phyloP scores from a whole-genome alignment of 30 jellyfish, hydroid and myxozoan species.

The Hydractinia symbiolongicarpus region DNA sequence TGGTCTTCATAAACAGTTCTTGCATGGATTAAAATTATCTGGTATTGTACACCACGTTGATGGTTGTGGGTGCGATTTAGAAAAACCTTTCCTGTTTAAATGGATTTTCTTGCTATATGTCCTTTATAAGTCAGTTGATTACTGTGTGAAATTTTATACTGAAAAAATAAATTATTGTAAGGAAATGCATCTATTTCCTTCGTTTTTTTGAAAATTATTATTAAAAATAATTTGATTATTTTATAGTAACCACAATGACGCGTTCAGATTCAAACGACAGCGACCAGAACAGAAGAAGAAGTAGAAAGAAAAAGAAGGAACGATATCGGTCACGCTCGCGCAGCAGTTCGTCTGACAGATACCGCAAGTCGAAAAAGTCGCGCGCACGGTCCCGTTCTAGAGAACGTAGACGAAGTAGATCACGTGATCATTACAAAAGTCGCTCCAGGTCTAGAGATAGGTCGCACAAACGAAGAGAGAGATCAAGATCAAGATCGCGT shows the following conservation, averaged over 20 bases:
- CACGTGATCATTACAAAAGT: slow-evolving; percentile 13
- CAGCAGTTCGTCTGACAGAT: slow-evolving; percentile 28
- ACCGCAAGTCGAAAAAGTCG: neutral
- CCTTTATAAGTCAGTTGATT: too few species aligned
- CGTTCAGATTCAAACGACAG: slow-evolving; percentile 28
- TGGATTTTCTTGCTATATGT: too few species aligned
- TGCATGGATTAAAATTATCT: too few species aligned
- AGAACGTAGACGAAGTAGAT: slow-evolving; percentile 17
- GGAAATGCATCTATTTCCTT: too few species aligned
- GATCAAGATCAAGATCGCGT: neutral
- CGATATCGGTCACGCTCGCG: slow-evolving; percentile 28
- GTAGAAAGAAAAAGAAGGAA: slow-evolving; percentile 6
- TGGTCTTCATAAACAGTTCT: too few species aligned
- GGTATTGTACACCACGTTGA: too few species aligned
- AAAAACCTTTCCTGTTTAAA: too few species aligned
- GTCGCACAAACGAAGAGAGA: slow-evolving; percentile 5
- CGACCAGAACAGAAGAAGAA: slow-evolving; percentile 5
- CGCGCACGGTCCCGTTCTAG: slow-evolving; percentile 21
- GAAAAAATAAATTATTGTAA: too few species aligned
- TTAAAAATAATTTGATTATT: too few species aligned
- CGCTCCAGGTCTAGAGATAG: slow-evolving; percentile 25
- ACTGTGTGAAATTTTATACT: too few species aligned
- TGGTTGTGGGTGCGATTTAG: too few species aligned
- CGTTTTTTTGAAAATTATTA: too few species aligned
- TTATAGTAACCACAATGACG: neutral